Evolutionary conservation across 2,797 vertebrate species (phyloP).

Genomic region (Avahi laniger): DNA sequence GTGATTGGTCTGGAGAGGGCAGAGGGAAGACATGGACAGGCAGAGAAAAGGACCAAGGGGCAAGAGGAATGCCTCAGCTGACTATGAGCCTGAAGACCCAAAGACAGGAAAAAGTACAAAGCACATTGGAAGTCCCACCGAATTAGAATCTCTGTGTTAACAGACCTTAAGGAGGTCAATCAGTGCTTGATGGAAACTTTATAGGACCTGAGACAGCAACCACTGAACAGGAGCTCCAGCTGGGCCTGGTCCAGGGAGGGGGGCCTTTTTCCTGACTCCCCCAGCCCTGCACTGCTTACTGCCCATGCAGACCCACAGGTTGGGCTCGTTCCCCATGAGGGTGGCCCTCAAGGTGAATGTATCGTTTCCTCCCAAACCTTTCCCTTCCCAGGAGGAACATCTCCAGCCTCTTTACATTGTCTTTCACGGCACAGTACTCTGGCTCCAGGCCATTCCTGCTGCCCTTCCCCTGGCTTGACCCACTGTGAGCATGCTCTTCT

Average conservation of each 20-base stretch:
- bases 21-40: rapidly evolving
- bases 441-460: neutral
- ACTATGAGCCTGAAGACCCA: neutral
- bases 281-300: neutral
- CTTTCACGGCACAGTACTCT: neutral
- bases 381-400: neutral
- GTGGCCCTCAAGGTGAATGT: neutral
- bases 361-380: neutral
- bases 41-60: neutral
- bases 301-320: no score
- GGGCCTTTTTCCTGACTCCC: neutral
- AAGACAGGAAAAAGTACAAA: neutral
- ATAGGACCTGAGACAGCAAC: no score
- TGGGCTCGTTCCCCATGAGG: neutral
- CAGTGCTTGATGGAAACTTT: neutral
- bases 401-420: neutral
- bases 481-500: no score
- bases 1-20: neutral
- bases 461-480: neutral
- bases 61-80: no score
- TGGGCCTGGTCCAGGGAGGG: neutral
- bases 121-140: neutral
- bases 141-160: neutral
- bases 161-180: neutral
- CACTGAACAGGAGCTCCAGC: neutral